These are phyloP conservation scores for Aplodontia rufa DNA, from an alignment of 2,113 vertebrate species.

Conservation along the genomic window DNA sequence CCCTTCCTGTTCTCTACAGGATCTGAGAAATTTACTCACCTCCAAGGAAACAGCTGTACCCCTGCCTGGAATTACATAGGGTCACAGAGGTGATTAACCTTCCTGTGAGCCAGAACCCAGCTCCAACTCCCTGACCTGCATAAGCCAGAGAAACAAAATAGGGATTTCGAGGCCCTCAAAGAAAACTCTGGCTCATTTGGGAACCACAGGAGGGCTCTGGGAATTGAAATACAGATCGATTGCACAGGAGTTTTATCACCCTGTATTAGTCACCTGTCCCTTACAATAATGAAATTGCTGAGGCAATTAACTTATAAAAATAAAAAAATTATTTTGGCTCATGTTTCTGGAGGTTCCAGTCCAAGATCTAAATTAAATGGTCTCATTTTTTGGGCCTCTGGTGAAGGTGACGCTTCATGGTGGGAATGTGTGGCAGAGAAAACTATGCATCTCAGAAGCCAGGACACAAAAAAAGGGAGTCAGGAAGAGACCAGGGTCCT, in stretches of 20 bases:
- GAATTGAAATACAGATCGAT: not conserved
- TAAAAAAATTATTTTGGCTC: not conserved
- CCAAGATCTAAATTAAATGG: not conserved
- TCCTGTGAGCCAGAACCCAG: not conserved
- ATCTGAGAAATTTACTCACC: not conserved
- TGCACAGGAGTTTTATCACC: not conserved
- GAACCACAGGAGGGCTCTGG: not conserved
- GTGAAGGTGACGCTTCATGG: not conserved
- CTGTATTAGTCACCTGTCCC: too few relatives aligned
- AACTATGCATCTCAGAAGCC: not conserved
- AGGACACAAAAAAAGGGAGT: not conserved
- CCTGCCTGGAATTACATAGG: not conserved
- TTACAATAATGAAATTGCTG: not conserved
- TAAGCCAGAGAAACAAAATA: not conserved
- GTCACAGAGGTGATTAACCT: not conserved
- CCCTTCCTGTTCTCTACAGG: not conserved
- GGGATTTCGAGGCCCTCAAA: not conserved
- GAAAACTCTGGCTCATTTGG: not conserved
- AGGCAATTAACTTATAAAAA: not conserved
- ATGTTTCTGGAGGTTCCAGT: not conserved
- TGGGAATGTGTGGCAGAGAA: not conserved
- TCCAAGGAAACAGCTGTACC: not conserved
- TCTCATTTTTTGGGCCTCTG: not conserved
- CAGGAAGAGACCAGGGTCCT: not conserved
- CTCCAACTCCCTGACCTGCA: not conserved